Conservation (phyloP, 2,113 vertebrate species). For the Ageneiosus marmoratus region DNA sequence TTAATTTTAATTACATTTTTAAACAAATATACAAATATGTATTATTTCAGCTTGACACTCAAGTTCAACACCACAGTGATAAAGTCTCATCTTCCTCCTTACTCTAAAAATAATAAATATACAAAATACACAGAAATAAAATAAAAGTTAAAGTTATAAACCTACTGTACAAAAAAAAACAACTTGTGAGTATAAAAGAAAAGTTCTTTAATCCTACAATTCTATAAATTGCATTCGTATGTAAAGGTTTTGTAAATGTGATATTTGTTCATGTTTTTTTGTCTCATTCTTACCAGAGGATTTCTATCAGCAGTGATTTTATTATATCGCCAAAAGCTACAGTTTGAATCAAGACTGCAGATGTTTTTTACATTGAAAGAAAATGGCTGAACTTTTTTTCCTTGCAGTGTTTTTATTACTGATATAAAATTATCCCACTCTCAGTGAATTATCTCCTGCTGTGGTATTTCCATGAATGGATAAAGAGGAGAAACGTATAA, state of each 20-base stretch:
- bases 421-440: neutral
- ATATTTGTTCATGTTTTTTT: neutral
- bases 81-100: too few relatives aligned
- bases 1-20: too few relatives aligned
- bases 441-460: neutral
- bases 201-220: too few relatives aligned
- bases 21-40: too few relatives aligned
- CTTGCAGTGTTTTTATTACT: neutral
- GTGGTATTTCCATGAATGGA: neutral
- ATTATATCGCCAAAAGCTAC: neutral
- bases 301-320: neutral
- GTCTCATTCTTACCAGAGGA: neutral
- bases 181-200: neutral
- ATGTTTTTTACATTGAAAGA: neutral
- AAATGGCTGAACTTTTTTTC: neutral
- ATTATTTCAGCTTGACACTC: neutral
- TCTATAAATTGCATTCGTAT: neutral
- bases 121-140: neutral
- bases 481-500: neutral
- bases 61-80: too few relatives aligned
- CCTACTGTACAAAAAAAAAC: neutral
- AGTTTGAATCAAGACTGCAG: neutral
- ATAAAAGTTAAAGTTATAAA: neutral
- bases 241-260: neutral
- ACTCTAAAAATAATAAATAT: too few relatives aligned